Percentiles rank a stretch among this genome's conserved stretches.
These are phyloP conservation scores for Pandemis cinnamomeana DNA, from an alignment of 2,888 invertebrate genomes.

Conservation along the genomic window DNA sequence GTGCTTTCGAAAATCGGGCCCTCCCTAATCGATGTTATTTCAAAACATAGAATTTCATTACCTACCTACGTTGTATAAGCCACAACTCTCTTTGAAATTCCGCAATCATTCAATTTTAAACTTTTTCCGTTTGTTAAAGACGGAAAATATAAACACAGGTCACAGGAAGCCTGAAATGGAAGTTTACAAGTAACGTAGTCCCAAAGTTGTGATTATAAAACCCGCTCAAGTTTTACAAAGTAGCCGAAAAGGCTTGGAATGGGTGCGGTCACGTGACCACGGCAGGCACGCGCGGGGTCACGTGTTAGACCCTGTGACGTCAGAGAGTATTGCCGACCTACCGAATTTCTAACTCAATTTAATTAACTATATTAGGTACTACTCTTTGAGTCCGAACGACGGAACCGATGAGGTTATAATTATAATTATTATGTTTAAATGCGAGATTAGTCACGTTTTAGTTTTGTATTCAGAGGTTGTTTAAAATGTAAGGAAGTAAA, in stretches of 20 bases:
- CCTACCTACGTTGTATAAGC: slow-evolving; percentile 47
- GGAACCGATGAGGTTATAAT: too few relatives aligned
- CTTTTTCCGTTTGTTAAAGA: slow-evolving; percentile 7
- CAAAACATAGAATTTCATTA: slow-evolving; percentile 51
- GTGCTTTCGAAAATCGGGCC: too few relatives aligned
- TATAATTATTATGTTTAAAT: too few relatives aligned
- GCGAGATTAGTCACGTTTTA: background rate
- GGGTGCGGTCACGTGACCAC: slow-evolving; percentile 31
- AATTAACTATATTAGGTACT: background rate
- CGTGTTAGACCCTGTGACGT: slow-evolving; percentile 20
- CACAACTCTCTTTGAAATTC: background rate
- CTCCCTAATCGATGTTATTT: slow-evolving; percentile 43
- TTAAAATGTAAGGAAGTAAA: too few relatives aligned
- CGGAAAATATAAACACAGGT: slow-evolving; percentile 12
- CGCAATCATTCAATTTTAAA: slow-evolving; percentile 20
- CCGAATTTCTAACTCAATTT: slow-evolving; percentile 2
- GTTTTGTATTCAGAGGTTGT: background rate
- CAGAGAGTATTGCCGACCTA: slow-evolving; percentile 3
- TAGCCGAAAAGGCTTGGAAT: slow-evolving; percentile 24
- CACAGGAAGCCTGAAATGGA: slow-evolving; percentile 20
- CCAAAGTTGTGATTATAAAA: slow-evolving; percentile 28
- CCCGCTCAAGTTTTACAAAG: slow-evolving; percentile 24
- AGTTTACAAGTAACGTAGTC: slow-evolving; percentile 16
- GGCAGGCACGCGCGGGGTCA: slow-evolving; percentile 27
- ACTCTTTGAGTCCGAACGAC: too few relatives aligned